A percentile compares a stretch with the other conserved stretches of the same genome.
Conservation (phyloP, 2,113 vertebrate species). For the Grantiella picta region DNA sequence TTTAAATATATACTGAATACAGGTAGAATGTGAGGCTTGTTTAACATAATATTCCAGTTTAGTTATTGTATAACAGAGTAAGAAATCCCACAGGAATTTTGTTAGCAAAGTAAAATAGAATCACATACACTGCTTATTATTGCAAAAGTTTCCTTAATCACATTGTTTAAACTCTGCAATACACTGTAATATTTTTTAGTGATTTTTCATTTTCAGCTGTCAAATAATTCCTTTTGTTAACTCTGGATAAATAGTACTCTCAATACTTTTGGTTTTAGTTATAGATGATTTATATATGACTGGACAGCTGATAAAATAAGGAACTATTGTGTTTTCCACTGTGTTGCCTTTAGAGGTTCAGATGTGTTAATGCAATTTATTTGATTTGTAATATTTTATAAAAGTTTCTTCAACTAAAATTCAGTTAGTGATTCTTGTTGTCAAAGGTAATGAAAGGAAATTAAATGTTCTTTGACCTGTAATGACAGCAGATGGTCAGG, state of each 20-base stretch:
- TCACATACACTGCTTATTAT: constrained; percentile 67
- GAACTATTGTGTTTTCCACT: constrained; percentile 76
- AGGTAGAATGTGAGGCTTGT: constrained; percentile 63
- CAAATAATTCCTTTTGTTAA: constrained; percentile 74
- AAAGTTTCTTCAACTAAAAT: constrained; percentile 73
- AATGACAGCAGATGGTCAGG: constrained; percentile 15
- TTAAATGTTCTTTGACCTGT: constrained; percentile 17
- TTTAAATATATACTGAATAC: constrained; percentile 62
- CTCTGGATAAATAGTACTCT: constrained; percentile 64
- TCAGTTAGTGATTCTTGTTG: constrained; percentile 58
- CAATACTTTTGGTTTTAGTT: constrained; percentile 63
- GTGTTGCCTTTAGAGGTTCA: constrained; percentile 70
- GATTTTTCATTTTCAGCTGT: constrained; percentile 78
- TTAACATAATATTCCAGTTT: constrained; percentile 70
- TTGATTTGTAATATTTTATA: constrained; percentile 78
- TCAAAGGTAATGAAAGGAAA: constrained; percentile 63
- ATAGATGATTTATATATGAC: constrained; percentile 72
- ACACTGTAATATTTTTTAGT: constrained; percentile 71
- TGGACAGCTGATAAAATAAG: constrained; percentile 80
- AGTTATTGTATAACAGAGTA: constrained; percentile 63
- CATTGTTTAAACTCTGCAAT: constrained; percentile 78
- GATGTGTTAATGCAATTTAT: constrained; percentile 76
- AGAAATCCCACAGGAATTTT: constrained; percentile 69
- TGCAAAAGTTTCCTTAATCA: constrained; percentile 75
- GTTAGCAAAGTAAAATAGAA: constrained; percentile 67